phyloP scores from a whole-genome alignment of 2,888 invertebrate genomes.

The Eilema caniola region DNA sequence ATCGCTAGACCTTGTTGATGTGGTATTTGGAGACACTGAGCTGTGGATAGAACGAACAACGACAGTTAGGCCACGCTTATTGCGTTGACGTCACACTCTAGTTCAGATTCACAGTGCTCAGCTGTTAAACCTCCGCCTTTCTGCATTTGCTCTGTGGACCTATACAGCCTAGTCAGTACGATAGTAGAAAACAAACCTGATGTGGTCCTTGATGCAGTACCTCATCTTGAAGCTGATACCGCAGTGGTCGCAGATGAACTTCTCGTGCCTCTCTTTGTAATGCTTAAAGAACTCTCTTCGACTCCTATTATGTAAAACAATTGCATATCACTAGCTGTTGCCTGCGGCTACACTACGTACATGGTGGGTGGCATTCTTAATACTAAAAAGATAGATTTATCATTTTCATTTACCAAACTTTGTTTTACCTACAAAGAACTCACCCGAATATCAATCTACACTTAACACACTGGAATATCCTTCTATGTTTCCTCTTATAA shows the following conservation, averaged over 20 bases:
- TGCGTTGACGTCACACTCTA: not conserved
- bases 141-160: not conserved
- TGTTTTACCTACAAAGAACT: constrained; percentile 20
- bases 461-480: constrained; percentile 55
- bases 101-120: not conserved
- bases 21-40: too few species aligned
- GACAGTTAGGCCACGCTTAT: too few species aligned
- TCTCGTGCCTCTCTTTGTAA: constrained; percentile 63
- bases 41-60: too few species aligned
- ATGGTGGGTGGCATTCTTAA: too few species aligned
- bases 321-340: too few species aligned
- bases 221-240: constrained; percentile 67
- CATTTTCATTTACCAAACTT: too few species aligned
- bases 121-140: not conserved
- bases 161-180: not conserved
- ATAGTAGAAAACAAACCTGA: constrained; percentile 49
- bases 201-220: constrained; percentile 65
- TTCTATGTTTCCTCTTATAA: constrained; percentile 41
- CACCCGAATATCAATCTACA: constrained; percentile 58
- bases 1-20: too few species aligned
- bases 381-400: too few species aligned
- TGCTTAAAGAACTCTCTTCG: constrained; percentile 60
- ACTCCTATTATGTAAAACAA: constrained; percentile 34
- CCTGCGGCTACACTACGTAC: too few species aligned
- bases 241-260: constrained; percentile 62